A percentile compares a stretch with the other conserved stretches of the same genome.
Conservation (phyloP, 1,140 invertebrate species). For the Dinoponera quadriceps region DNA sequence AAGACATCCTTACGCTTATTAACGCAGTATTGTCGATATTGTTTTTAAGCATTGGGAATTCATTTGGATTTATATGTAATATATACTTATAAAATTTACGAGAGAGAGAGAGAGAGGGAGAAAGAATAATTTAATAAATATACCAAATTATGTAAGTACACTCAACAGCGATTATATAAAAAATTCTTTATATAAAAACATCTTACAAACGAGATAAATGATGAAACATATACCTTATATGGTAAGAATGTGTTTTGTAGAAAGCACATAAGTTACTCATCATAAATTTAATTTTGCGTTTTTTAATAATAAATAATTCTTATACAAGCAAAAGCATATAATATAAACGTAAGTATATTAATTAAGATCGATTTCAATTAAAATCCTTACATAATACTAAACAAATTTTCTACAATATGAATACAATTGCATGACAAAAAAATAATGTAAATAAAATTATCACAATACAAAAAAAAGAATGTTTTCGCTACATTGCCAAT, state of each 20-base stretch:
- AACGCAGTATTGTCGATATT: too few relatives aligned
- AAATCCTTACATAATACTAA: not conserved
- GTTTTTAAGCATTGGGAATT: too few relatives aligned
- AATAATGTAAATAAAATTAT: not conserved
- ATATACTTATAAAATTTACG: too few relatives aligned
- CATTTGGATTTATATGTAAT: too few relatives aligned
- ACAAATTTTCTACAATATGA: not conserved
- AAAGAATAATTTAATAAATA: too few relatives aligned
- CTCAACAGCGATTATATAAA: not conserved
- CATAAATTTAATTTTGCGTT: not conserved
- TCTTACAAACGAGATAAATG: slow-evolving; percentile 27
- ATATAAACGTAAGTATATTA: not conserved
- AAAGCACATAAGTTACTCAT: not conserved
- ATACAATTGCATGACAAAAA: slow-evolving; percentile 15
- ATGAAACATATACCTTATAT: slow-evolving; percentile 2
- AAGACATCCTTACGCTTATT: too few relatives aligned
- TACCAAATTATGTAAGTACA: too few relatives aligned
- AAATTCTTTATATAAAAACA: slow-evolving; percentile 22
- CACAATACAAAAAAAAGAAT: not conserved
- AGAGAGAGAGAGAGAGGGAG: too few relatives aligned
- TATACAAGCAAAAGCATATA: not conserved
- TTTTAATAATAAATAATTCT: slow-evolving; percentile 12
- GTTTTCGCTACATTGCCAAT: not conserved
- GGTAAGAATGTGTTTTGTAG: slow-evolving; percentile 6
- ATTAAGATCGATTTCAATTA: not conserved